These are phyloP conservation scores for Pyrgilauda ruficollis DNA, from an alignment of 2,113 vertebrate genomes.

Conservation along the genomic window DNA sequence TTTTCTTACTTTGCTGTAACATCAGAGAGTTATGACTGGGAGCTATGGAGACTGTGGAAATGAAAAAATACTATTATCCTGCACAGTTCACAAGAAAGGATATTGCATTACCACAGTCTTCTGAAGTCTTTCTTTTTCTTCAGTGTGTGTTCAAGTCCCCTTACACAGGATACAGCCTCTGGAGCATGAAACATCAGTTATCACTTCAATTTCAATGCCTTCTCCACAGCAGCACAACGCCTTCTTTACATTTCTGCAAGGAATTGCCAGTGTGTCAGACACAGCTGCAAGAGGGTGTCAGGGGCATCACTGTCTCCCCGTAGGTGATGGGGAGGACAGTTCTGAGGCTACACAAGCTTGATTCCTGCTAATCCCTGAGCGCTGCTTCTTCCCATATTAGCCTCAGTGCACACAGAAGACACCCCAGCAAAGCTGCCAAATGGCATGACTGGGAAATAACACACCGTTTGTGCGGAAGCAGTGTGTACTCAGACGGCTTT, in stretches of 20 bases:
- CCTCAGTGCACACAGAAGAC: background rate
- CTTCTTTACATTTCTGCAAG: background rate
- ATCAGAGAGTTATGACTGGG: background rate
- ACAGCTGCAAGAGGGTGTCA: background rate
- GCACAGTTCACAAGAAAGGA: background rate
- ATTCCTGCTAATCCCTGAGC: background rate
- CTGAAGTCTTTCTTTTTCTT: background rate
- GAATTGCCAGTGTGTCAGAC: background rate
- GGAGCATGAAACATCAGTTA: background rate
- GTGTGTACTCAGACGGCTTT: background rate
- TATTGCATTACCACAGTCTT: background rate
- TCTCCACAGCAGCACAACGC: background rate
- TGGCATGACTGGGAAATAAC: background rate
- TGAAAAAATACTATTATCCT: background rate
- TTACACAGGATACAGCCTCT: background rate
- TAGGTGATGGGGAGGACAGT: background rate
- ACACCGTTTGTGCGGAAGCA: background rate
- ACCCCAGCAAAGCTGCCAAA: background rate
- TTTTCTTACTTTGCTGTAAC: background rate
- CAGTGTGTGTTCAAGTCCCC: background rate
- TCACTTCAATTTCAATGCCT: background rate
- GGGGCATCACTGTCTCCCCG: background rate
- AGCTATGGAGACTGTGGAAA: background rate
- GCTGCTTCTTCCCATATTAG: background rate
- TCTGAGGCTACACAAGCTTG: background rate